Evolutionary conservation across 2,797 vertebrate species (phyloP), one percentile per base, ranked within the genome.

Genomic region (Pseudochromis fuscus): DNA sequence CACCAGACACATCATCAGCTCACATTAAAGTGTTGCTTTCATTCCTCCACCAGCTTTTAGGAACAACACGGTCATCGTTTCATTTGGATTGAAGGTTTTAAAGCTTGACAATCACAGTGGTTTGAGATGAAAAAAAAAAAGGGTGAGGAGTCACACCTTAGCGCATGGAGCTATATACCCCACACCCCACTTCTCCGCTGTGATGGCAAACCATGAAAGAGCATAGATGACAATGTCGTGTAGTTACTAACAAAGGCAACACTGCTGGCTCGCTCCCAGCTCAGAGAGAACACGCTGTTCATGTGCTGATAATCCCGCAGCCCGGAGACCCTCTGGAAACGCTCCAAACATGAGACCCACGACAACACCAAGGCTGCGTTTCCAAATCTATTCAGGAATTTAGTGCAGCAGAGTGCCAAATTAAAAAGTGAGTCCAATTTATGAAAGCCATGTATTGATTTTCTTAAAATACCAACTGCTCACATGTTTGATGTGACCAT

Each of bases 81-180:
- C 21, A 15, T 42, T 30, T 44, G 13, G 10, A 49, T 44, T 40
- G 5, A 50, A 45, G 25, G 23, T 67, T 77, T n/a, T 49, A 53
- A 50, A 38, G 46, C 12, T 51, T 45, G 33, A 71, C 67, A 84
- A n/a, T 81, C 55, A 8, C 44, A 79, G 50, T 49, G n/a, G 52
- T 75, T 70, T 52, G 67, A 71, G 67, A 75, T 72, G 8, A 67
- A 67, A 38, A 52, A n/a, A 30, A 31, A 18, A 61, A 66, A 72
- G 77, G 76, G 69, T 72, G 83, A 80, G 63, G 68, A 79, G 81
- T 89, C 67, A 19, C 79, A 85, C 77, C 76, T n/a, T 78, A 18
- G 82, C 59, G 55, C 44, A 35, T 18, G 49, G 77, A 35, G 67
- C n/a, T n/a, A n/a, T n/a, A n/a, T n/a, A 48, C 18, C 0, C 10